phyloP scores from a whole-genome alignment of 2,113 vertebrate genomes.

The Atherinomorus stipes region DNA sequence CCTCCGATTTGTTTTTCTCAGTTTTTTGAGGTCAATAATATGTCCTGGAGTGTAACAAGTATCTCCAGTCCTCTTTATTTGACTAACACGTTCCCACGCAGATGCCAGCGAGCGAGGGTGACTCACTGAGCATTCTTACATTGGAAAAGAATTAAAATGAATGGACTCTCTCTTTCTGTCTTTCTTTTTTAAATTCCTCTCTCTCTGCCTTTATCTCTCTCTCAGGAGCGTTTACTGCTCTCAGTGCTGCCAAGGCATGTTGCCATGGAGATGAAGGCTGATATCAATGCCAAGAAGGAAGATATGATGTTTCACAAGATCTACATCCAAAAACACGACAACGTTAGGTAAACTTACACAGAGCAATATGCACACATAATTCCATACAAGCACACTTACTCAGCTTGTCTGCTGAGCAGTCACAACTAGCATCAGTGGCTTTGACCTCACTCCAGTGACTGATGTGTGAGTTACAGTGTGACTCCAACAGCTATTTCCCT shows the following conservation, averaged over 20 bases:
- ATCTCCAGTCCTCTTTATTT: slow-evolving; percentile 49
- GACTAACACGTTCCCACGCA: slow-evolving; percentile 74
- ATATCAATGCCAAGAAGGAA: slow-evolving; percentile 98
- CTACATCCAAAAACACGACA: slow-evolving; percentile 99
- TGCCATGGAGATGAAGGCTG: slow-evolving; percentile 99
- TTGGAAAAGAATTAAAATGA: slow-evolving; percentile 62
- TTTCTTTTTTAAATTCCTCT: slow-evolving; percentile 28
- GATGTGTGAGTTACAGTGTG: slow-evolving; percentile 55
- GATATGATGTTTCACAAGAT: slow-evolving; percentile 99
- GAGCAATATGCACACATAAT: background rate
- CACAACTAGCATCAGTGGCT: slow-evolving; percentile 5
- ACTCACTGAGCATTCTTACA: slow-evolving; percentile 64
- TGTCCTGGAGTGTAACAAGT: slow-evolving; percentile 62
- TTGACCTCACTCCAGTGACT: slow-evolving; percentile 36
- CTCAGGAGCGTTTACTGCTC: slow-evolving; percentile 94
- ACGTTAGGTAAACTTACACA: slow-evolving; percentile 88
- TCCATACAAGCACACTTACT: background rate
- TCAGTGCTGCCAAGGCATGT: slow-evolving; percentile 96
- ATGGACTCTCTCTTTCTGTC: slow-evolving; percentile 31
- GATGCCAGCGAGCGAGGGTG: slow-evolving; percentile 60
- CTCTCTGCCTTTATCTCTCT: slow-evolving; percentile 36
- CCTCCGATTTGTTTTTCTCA: slow-evolving; percentile 58
- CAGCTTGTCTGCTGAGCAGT: background rate
- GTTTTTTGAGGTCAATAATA: slow-evolving; percentile 66
- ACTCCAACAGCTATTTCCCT: slow-evolving; percentile 57